phyloP scores from a whole-genome alignment of 2,113 vertebrate species.

The Notothenia coriiceps region DNA sequence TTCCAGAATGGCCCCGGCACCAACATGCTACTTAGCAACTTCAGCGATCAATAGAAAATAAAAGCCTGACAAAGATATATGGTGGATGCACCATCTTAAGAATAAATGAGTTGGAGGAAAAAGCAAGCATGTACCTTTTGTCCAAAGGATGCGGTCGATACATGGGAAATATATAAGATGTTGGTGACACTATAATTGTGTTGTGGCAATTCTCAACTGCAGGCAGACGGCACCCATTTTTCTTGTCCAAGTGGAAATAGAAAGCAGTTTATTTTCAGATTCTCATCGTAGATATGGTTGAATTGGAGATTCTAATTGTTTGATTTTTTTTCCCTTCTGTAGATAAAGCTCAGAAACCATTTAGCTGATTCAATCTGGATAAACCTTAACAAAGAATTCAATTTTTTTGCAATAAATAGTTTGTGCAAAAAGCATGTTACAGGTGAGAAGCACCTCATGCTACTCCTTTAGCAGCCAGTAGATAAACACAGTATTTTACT shows the following conservation, averaged over 20 bases:
- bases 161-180: slow-evolving; percentile 40
- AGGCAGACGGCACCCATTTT: slow-evolving; percentile 37
- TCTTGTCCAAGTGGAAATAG: slow-evolving; percentile 54
- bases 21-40: slow-evolving; percentile 60
- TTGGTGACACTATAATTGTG: slow-evolving; percentile 66
- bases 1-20: slow-evolving; percentile 37
- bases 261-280: slow-evolving; percentile 67
- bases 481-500: slow-evolving; percentile 16
- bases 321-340: slow-evolving; percentile 20
- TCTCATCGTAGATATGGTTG: slow-evolving; percentile 43
- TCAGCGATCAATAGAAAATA: slow-evolving; percentile 72
- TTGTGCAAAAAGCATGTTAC: slow-evolving; percentile 22
- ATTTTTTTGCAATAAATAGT: slow-evolving; percentile 37
- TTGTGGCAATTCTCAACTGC: slow-evolving; percentile 28
- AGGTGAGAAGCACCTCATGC: slow-evolving; percentile 14
- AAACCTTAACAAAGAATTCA: slow-evolving; percentile 48
- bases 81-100: slow-evolving; percentile 32
- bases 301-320: slow-evolving; percentile 56
- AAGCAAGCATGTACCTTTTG: slow-evolving; percentile 10
- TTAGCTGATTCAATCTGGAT: slow-evolving; percentile 52
- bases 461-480: slow-evolving; percentile 22
- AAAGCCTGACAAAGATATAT: slow-evolving; percentile 69
- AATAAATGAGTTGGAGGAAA: slow-evolving; percentile 59
- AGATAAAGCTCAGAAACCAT: slow-evolving; percentile 53
- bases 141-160: slow-evolving; percentile 35